Percentiles rank a stretch among this genome's conserved stretches.
Evolutionary conservation across 2,888 invertebrate species (phyloP).

Genomic region (Epirrhoe alternata): DNA sequence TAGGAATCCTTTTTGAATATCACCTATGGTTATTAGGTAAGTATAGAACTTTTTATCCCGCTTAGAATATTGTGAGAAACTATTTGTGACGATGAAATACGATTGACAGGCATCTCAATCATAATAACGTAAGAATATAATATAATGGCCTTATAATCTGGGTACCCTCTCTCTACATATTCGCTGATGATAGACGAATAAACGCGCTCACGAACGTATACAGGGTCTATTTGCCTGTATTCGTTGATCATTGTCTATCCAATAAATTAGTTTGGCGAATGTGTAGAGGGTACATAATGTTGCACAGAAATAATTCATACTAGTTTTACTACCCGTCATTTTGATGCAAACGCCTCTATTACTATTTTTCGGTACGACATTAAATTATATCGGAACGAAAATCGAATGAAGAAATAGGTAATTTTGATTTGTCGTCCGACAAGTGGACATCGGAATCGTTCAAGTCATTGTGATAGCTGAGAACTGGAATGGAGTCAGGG

Average conservation of each 20-base stretch:
- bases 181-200: too few species aligned
- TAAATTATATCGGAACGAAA: slow-evolving; percentile 81
- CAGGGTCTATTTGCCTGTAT: too few species aligned
- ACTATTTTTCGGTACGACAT: slow-evolving; percentile 65
- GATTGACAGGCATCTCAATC: slow-evolving; percentile 28
- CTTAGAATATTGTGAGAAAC: too few species aligned
- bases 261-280: too few species aligned
- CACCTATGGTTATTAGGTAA: too few species aligned
- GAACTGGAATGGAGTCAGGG: slow-evolving; percentile 8
- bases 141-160: slow-evolving; percentile 4
- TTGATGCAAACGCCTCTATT: slow-evolving; percentile 40
- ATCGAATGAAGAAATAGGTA: slow-evolving; percentile 71
- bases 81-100: slow-evolving; percentile 33
- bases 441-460: slow-evolving; percentile 61
- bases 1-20: too few species aligned
- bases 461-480: slow-evolving; percentile 63
- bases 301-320: slow-evolving; percentile 49
- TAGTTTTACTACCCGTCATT: slow-evolving; percentile 34
- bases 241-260: too few species aligned
- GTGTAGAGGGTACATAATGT: too few species aligned
- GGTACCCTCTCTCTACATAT: too few species aligned
- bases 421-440: slow-evolving; percentile 70
- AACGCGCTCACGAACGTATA: too few species aligned
- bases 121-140: slow-evolving; percentile 1
- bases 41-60: too few species aligned